Conservation (phyloP, 2,888 invertebrate genomes). For the Drosophila robusta region DNA sequence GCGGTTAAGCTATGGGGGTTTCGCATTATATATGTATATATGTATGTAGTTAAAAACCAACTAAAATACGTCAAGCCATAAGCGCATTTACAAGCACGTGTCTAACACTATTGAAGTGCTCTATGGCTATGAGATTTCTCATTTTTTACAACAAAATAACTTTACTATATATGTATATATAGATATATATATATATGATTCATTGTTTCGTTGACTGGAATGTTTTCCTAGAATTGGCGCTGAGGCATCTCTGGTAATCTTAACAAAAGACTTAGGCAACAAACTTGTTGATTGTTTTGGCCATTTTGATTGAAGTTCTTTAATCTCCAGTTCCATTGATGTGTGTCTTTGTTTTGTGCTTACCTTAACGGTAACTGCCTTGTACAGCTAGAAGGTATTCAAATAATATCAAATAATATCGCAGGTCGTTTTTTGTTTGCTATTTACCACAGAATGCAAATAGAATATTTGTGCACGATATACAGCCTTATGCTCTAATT, state of each 20-base stretch:
- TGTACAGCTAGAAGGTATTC: constrained; percentile 53
- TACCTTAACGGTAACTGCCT: constrained; percentile 52
- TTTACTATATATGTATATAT: not conserved
- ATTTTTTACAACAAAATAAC: constrained; percentile 6
- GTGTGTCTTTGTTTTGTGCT: constrained; percentile 13
- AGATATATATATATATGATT: constrained; percentile 51
- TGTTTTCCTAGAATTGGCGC: constrained; percentile 50
- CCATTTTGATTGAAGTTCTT: constrained; percentile 61
- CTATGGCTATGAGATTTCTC: not conserved
- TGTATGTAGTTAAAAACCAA: not conserved
- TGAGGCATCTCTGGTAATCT: constrained; percentile 28
- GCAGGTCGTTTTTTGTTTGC: constrained; percentile 18
- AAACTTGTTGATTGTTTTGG: constrained; percentile 62
- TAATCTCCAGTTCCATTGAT: constrained; percentile 24
- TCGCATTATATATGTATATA: constrained; percentile 10
- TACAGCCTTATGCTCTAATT: constrained; percentile 69
- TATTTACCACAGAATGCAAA: constrained; percentile 63
- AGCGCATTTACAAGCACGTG: constrained; percentile 59
- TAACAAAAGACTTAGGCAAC: constrained; percentile 75
- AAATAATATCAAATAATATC: constrained; percentile 40
- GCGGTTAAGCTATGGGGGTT: constrained; percentile 29
- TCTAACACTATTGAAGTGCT: constrained; percentile 45
- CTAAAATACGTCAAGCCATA: constrained; percentile 15
- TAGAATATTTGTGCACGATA: constrained; percentile 27
- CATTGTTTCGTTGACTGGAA: constrained; percentile 43